phyloP scores from a whole-genome alignment of 2,797 vertebrate genomes.

The Miichthys miiuy region DNA sequence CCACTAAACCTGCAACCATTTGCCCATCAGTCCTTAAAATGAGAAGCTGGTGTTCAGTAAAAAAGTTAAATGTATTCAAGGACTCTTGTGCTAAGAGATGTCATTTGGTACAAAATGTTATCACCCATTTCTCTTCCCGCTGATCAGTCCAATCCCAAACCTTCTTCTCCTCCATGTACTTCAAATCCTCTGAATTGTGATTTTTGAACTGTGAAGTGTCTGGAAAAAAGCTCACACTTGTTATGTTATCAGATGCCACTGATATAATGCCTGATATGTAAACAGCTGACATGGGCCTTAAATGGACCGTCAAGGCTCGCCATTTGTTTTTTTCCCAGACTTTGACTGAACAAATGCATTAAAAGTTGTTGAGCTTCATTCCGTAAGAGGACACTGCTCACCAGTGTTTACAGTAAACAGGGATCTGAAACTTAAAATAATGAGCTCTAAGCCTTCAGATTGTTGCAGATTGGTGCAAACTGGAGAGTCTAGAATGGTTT shows the following conservation, averaged over 20 bases:
- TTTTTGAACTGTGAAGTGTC: constrained; percentile 16
- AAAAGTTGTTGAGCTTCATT: constrained; percentile 1
- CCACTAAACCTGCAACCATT: not conserved
- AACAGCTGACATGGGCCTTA: not conserved
- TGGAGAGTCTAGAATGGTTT: not conserved
- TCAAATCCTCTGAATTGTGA: constrained; percentile 15
- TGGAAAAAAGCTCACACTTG: not conserved
- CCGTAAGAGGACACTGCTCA: not conserved
- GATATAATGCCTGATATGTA: not conserved
- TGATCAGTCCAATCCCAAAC: constrained; percentile 3
- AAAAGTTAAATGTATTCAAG: constrained; percentile 11
- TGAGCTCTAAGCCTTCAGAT: constrained; percentile 15
- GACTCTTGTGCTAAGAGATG: constrained; percentile 4
- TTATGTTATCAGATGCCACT: not conserved
- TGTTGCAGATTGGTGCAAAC: not conserved
- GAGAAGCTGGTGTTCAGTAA: not conserved
- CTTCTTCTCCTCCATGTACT: not conserved
- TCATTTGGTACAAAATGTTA: constrained; percentile 30
- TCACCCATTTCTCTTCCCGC: constrained; percentile 12
- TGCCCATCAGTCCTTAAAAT: constrained; percentile 1
- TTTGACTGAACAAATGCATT: not conserved
- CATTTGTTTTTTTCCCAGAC: not conserved
- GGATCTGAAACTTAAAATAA: constrained; percentile 45
- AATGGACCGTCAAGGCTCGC: not conserved
- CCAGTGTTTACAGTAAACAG: constrained; percentile 7